These are phyloP conservation scores for Drosophila recens DNA, from an alignment of 2,888 invertebrate species.

Conservation along the genomic window DNA sequence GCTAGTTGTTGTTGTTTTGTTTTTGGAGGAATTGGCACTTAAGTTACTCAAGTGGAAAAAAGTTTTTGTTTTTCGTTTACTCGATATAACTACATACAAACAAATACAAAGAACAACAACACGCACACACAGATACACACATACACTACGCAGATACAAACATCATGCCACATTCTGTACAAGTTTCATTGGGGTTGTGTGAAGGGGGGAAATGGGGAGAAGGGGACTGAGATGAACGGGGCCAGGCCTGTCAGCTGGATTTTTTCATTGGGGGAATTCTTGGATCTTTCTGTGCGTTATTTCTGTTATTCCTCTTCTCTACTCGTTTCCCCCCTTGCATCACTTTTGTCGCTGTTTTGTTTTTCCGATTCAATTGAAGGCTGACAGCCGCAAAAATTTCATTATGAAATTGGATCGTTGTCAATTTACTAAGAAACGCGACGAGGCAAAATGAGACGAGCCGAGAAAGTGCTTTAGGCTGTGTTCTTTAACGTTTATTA, in stretches of 20 bases:
- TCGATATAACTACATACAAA: slow-evolving; percentile 69
- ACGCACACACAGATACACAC: slow-evolving; percentile 29
- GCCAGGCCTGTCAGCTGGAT: slow-evolving; percentile 70
- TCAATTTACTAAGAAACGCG: slow-evolving; percentile 77
- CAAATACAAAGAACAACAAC: slow-evolving; percentile 37
- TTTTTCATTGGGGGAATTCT: slow-evolving; percentile 69
- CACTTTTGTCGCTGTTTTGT: slow-evolving; percentile 55
- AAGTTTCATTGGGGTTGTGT: slow-evolving; percentile 45
- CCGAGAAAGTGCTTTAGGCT: slow-evolving; percentile 6
- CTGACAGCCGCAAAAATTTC: slow-evolving; percentile 81
- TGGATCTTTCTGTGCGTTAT: slow-evolving; percentile 58
- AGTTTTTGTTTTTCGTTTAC: slow-evolving; percentile 80
- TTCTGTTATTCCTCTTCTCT: slow-evolving; percentile 53
- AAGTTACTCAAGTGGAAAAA: slow-evolving; percentile 83
- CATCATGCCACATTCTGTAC: slow-evolving; percentile 59
- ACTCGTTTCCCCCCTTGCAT: slow-evolving; percentile 9
- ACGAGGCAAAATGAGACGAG: neutral
- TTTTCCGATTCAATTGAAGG: slow-evolving; percentile 75
- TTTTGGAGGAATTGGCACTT: slow-evolving; percentile 80
- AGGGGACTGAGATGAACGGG: slow-evolving; percentile 26
- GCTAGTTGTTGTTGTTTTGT: slow-evolving; percentile 23
- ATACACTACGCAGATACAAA: slow-evolving; percentile 42
- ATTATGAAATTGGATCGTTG: slow-evolving; percentile 85
- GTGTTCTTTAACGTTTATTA: slow-evolving; percentile 29
- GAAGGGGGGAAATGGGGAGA: slow-evolving; percentile 6